A percentile compares a stretch with the other conserved stretches of the same genome.
Conservation (phyloP, 2,113 vertebrate species). For the Myocastor coypus region DNA sequence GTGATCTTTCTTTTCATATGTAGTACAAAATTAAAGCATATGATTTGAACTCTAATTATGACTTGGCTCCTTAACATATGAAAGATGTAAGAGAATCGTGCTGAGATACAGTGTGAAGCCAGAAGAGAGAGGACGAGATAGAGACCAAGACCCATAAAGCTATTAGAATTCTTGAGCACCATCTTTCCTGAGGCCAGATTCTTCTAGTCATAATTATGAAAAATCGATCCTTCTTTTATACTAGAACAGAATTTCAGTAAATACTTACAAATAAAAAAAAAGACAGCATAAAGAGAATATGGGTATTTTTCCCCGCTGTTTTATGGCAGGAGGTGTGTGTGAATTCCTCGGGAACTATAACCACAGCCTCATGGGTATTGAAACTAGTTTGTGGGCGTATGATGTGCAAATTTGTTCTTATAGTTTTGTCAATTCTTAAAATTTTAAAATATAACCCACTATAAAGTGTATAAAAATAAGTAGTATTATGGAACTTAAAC, state of each 20-base stretch:
- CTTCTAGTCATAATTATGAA: slow-evolving; percentile 23
- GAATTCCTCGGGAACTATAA: not conserved
- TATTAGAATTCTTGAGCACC: not conserved
- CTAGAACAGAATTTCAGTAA: not conserved
- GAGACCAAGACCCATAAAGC: not conserved
- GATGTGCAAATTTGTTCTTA: not conserved
- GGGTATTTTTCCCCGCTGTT: not conserved
- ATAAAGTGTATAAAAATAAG: not conserved
- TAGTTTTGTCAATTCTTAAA: not conserved
- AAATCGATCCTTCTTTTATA: slow-evolving; percentile 25
- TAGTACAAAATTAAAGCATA: not conserved
- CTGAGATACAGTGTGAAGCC: not conserved
- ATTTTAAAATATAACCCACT: not conserved
- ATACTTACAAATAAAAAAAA: not conserved
- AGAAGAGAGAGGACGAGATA: not conserved
- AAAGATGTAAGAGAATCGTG: not conserved
- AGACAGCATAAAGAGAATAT: not conserved
- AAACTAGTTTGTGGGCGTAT: slow-evolving; percentile 6
- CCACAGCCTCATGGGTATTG: not conserved
- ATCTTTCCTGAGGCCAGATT: not conserved
- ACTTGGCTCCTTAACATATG: not conserved
- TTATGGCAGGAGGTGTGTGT: too few relatives aligned
- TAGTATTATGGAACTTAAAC: not conserved
- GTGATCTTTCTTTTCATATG: not conserved
- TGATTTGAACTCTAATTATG: not conserved